phyloP scores from a whole-genome alignment of 2,797 vertebrate genomes.

The Chaetodon trifasciatus region DNA sequence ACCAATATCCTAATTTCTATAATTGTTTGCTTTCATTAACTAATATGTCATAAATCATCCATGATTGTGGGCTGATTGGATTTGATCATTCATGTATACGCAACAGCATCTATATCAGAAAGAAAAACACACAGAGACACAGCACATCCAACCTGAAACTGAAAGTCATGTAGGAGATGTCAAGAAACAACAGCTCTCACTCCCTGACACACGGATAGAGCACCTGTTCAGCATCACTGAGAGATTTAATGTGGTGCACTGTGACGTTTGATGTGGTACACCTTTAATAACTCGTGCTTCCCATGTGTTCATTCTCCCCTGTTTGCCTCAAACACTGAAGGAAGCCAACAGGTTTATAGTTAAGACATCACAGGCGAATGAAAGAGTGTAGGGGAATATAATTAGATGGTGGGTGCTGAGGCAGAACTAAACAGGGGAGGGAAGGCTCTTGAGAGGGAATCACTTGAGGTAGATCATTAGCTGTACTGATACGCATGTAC shows the following conservation, averaged over 20 bases:
- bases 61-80: neutral
- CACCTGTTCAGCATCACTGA: slow-evolving; percentile 37
- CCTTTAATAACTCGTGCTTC: slow-evolving; percentile 30
- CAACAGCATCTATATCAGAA: neutral
- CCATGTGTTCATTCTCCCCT: neutral
- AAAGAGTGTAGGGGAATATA: slow-evolving; percentile 37
- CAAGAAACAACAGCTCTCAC: slow-evolving; percentile 6
- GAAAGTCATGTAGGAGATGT: slow-evolving; percentile 4
- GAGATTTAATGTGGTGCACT: slow-evolving; percentile 33
- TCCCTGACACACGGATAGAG: slow-evolving; percentile 2
- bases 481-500: slow-evolving; percentile 7
- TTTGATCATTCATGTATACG: neutral
- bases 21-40: neutral
- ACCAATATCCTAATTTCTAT: neutral
- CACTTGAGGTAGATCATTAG: slow-evolving; percentile 26
- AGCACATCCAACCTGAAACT: slow-evolving; percentile 12
- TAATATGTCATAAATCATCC: neutral
- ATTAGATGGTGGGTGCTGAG: slow-evolving; percentile 29
- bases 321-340: slow-evolving; percentile 16
- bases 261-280: slow-evolving; percentile 7
- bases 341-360: slow-evolving; percentile 28
- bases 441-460: slow-evolving; percentile 16
- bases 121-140: neutral
- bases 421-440: slow-evolving; percentile 9
- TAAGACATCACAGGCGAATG: slow-evolving; percentile 20